Conservation (phyloP, 1,140 invertebrate genomes). For the Pseudobourletiella spinata region DNA sequence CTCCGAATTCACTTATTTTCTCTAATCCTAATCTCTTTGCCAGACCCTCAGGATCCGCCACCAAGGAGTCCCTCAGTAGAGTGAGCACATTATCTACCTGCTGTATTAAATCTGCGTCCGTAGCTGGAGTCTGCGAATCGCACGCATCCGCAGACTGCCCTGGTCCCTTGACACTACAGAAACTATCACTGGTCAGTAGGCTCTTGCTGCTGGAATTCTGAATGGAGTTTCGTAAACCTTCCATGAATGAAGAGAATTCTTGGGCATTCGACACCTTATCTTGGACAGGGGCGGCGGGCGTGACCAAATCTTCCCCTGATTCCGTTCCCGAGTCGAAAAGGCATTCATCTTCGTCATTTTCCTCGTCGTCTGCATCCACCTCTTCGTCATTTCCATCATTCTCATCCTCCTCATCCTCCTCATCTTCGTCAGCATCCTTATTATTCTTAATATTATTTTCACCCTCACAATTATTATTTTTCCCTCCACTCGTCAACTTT, state of each 20-base stretch:
- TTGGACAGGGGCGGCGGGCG: not conserved
- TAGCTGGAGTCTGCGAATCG: slow-evolving; percentile 36
- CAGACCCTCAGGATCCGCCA: slow-evolving; percentile 25
- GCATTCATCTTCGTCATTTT: slow-evolving; percentile 28
- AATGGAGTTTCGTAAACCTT: slow-evolving; percentile 37
- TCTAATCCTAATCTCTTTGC: not conserved
- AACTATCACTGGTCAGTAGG: not conserved
- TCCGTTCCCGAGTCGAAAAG: slow-evolving; percentile 56
- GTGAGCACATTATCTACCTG: slow-evolving; percentile 69
- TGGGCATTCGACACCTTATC: not conserved
- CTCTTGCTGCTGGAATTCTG: slow-evolving; percentile 11
- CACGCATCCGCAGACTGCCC: not conserved
- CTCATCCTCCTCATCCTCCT: not conserved
- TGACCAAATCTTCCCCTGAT: slow-evolving; percentile 51
- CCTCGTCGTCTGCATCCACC: not conserved
- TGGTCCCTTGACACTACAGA: no score
- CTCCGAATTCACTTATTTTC: not conserved
- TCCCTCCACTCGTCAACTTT: slow-evolving; percentile 31
- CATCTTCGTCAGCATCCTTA: not conserved
- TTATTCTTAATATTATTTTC: not conserved
- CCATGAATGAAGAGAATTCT: slow-evolving; percentile 39
- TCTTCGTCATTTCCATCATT: slow-evolving; percentile 33
- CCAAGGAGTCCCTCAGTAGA: slow-evolving; percentile 58
- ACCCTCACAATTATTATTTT: not conserved
- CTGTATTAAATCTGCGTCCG: slow-evolving; percentile 48